Evolutionary conservation across 2,797 vertebrate genomes (phyloP).

Genomic region (Nannoperca obscura): DNA sequence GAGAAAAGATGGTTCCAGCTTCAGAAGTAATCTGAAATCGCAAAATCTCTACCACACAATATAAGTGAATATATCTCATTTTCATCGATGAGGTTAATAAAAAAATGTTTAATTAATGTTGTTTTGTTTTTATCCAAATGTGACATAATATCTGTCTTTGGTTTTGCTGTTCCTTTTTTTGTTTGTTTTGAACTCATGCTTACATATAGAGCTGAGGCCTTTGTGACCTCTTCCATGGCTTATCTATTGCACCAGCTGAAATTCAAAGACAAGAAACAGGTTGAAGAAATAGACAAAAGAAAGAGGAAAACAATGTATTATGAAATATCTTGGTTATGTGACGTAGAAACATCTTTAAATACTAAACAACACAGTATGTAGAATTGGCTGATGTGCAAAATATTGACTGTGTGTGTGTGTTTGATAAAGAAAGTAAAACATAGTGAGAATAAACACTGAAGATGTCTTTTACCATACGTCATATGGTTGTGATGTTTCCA

Average conservation of each 20-base stretch:
- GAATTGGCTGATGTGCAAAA: slow-evolving; percentile 33
- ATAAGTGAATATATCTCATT: slow-evolving; percentile 44
- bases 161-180: slow-evolving; percentile 13
- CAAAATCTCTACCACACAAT: slow-evolving; percentile 28
- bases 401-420: not conserved
- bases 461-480: slow-evolving; percentile 6
- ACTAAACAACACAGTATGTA: slow-evolving; percentile 22
- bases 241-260: slow-evolving; percentile 70
- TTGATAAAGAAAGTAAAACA: not conserved
- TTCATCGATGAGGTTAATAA: not conserved
- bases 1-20: slow-evolving; percentile 55
- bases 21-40: slow-evolving; percentile 24
- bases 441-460: not conserved
- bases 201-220: slow-evolving; percentile 30
- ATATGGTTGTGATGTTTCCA: slow-evolving; percentile 11
- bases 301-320: slow-evolving; percentile 9
- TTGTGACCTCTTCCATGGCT: slow-evolving; percentile 25
- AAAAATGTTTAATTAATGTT: not conserved
- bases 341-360: slow-evolving; percentile 37
- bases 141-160: slow-evolving; percentile 61
- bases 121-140: slow-evolving; percentile 25
- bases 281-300: slow-evolving; percentile 19
- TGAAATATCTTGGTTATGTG: slow-evolving; percentile 34
- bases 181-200: not conserved
- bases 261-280: slow-evolving; percentile 34